Percentiles rank a stretch among this genome's conserved stretches.
phyloP scores from a whole-genome alignment of 2,113 vertebrate genomes.

The Procavia capensis region DNA sequence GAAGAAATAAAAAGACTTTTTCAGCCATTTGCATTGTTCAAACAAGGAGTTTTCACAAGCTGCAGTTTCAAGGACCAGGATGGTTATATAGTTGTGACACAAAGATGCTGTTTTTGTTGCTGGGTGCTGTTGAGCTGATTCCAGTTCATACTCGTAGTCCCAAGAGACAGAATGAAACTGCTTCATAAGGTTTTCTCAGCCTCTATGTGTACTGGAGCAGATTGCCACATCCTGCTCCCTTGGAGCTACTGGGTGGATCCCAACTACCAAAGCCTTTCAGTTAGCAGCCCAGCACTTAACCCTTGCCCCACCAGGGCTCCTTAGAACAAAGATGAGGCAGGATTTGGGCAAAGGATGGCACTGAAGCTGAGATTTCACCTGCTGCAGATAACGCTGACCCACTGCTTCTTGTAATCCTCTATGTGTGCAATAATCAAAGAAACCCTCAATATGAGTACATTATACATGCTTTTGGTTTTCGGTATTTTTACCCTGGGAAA shows the following conservation, averaged over 20 bases:
- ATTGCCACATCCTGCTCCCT: too few species aligned
- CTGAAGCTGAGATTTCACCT: not conserved
- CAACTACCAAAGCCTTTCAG: too few species aligned
- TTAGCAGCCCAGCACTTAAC: not conserved
- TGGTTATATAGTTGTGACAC: not conserved
- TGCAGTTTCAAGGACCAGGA: not conserved
- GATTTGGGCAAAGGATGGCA: not conserved
- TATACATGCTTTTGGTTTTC: not conserved
- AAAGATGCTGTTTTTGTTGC: not conserved
- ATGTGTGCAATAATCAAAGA: fast-evolving
- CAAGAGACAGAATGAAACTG: not conserved
- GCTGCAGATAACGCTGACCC: not conserved
- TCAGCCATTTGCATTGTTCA: not conserved
- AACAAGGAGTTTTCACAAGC: not conserved
- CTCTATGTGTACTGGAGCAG: too few species aligned
- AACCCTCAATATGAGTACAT: not conserved
- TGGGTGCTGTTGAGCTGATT: not conserved
- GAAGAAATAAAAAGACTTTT: not conserved
- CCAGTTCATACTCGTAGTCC: not conserved
- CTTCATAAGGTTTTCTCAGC: not conserved
- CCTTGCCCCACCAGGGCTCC: too few species aligned
- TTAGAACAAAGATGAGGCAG: slow-evolving; percentile 3
- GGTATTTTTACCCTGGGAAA: not conserved
- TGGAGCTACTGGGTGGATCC: too few species aligned
- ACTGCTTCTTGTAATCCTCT: fast-evolving